Base-by-base conservation (phyloP, 1,140 invertebrate species). In the Drosophila prosaltans region DNA sequence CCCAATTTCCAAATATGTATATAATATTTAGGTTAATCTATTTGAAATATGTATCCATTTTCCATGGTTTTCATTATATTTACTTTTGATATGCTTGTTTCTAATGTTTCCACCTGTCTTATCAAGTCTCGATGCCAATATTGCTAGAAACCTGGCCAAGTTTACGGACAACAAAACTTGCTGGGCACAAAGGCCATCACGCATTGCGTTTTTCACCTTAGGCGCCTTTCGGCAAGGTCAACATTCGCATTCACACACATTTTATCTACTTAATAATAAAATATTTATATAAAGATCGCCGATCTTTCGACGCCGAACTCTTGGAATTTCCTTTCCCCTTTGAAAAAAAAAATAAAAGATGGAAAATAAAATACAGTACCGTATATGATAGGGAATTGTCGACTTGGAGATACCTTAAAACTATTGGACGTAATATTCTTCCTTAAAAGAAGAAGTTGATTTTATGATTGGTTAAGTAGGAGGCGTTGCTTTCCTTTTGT, bases 241-340 rank as follows among this genome's bases (percentile, higher is more conserved):
- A 64, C 77, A 74, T 62, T 61, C 68, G 68, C 63, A 72, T 66
- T 62, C 65, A 60, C 51, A 73, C 60, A 61, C 51, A 51, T 83
- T 86, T 88, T 89, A 88, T 88, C 84, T 89, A 88, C 80, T 88
- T 83, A 74, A 80, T 86, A 69, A 89, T 88, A 71, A 89, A 86
- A 89, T 88, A 80, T 80, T 88, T 88, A 89, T 83, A 80, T 80
- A 83, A 76, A 82, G 72, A 88, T 86, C 67, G 55, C 57, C 64
- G 45, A 74, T 74, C 65, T 59, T 26, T 55, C 28, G 71, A 24
- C 39, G 43, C 40, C 51, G 62, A 71, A 57, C 57, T 62, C 64
- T 70, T 71, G 76, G 83, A 86, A 86, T 88, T 88, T 88, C 84
- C 76, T 74, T 67, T 51, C 59, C 43, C 55, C 21, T 30, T 60